phyloP scores from a whole-genome alignment of 1,140 invertebrate genomes.

The Hydropsyche tenuis region DNA sequence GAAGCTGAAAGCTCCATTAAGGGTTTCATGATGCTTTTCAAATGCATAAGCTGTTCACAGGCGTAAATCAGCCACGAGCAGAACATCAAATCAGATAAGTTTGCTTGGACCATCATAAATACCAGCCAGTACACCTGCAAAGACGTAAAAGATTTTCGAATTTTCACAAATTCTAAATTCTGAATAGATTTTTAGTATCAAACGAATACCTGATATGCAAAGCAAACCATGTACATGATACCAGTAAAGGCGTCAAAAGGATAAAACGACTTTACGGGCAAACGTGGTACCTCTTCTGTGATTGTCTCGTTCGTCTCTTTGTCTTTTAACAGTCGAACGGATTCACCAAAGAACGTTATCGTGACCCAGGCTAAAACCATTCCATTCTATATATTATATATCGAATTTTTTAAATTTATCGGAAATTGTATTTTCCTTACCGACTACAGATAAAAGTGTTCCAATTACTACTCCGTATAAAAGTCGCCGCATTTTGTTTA shows the following conservation, averaged over 20 bases:
- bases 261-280: constrained; percentile 77
- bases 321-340: constrained; percentile 69
- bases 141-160: not conserved
- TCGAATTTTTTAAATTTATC: too few species aligned
- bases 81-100: constrained; percentile 77
- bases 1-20: constrained; percentile 83
- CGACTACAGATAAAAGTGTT: constrained; percentile 66
- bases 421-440: constrained; percentile 54
- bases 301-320: constrained; percentile 76
- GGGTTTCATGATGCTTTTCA: constrained; percentile 84
- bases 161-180: not conserved
- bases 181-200: not conserved
- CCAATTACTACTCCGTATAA: constrained; percentile 70
- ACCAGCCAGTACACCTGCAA: constrained; percentile 74
- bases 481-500: constrained; percentile 78
- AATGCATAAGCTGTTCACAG: constrained; percentile 82
- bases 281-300: constrained; percentile 71
- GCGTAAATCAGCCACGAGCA: constrained; percentile 84
- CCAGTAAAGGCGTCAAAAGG: constrained; percentile 75
- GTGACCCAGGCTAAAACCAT: constrained; percentile 68
- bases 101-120: constrained; percentile 73
- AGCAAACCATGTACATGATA: constrained; percentile 68
- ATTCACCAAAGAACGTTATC: constrained; percentile 80
- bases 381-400: not conserved
- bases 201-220: constrained; percentile 70